phyloP scores from a whole-genome alignment of 1,140 invertebrate species.

The Drosophila leontia region DNA sequence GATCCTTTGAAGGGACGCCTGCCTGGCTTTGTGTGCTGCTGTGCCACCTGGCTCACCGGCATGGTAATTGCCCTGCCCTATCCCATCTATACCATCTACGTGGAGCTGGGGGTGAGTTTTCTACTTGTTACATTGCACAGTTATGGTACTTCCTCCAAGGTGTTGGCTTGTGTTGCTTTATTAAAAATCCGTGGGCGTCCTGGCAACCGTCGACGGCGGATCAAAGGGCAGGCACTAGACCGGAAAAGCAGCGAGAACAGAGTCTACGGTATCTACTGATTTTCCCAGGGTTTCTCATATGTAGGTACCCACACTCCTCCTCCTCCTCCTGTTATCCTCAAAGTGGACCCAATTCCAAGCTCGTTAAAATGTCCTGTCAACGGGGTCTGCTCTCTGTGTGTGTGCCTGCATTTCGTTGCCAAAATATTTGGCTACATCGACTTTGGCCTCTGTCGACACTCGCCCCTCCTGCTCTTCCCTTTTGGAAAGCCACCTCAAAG shows the following conservation, averaged over 20 bases:
- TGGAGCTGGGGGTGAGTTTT: constrained; percentile 88
- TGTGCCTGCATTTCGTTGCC: constrained; percentile 69
- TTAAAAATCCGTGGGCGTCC: constrained; percentile 46
- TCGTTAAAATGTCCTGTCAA: constrained; percentile 77
- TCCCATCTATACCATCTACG: constrained; percentile 90
- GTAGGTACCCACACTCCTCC: neutral
- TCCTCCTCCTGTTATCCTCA: neutral
- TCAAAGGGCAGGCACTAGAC: constrained; percentile 71
- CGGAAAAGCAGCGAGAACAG: constrained; percentile 57
- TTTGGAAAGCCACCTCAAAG: constrained; percentile 22
- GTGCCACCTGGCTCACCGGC: constrained; percentile 89
- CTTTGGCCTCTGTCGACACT: constrained; percentile 2
- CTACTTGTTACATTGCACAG: neutral
- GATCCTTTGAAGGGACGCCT: constrained; percentile 88
- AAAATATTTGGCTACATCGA: constrained; percentile 70
- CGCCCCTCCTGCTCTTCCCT: neutral
- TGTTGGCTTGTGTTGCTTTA: constrained; percentile 22
- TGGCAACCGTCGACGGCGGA: constrained; percentile 44
- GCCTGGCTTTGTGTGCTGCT: constrained; percentile 88
- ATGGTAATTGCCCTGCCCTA: constrained; percentile 90
- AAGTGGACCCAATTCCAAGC: constrained; percentile 52
- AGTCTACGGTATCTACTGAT: constrained; percentile 9
- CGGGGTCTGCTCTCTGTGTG: constrained; percentile 5
- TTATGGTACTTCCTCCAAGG: too few species aligned
- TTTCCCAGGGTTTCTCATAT: neutral